phyloP scores from a whole-genome alignment of 2,113 vertebrate genomes.

The Myrmecobius fasciatus region DNA sequence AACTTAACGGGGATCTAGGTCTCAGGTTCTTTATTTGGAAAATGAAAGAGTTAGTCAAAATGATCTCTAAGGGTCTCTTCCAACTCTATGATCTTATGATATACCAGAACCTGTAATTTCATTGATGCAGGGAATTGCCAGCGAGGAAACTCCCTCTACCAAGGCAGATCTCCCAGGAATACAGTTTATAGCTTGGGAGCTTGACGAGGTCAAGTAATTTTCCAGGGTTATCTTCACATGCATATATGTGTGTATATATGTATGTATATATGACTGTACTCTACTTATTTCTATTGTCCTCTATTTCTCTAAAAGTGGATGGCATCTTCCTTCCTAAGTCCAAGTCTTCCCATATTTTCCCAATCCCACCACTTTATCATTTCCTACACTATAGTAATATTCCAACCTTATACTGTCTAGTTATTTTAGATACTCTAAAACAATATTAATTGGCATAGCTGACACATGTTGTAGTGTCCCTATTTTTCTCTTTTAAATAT shows the following conservation, averaged over 20 bases:
- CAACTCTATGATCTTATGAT: background rate
- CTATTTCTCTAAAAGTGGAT: too few species aligned
- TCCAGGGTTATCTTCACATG: background rate
- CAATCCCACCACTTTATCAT: too few species aligned
- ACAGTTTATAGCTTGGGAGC: background rate
- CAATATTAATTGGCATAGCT: too few species aligned
- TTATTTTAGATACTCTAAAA: too few species aligned
- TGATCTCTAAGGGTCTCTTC: conserved; percentile 13
- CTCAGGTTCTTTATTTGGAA: background rate
- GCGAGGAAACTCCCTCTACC: background rate
- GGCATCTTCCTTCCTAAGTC: too few species aligned
- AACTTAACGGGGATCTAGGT: background rate
- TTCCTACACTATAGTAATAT: too few species aligned
- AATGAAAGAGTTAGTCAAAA: conserved; percentile 18
- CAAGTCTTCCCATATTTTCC: too few species aligned
- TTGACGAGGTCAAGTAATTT: background rate
- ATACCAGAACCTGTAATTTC: background rate
- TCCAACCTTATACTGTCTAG: too few species aligned
- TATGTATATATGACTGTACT: too few species aligned
- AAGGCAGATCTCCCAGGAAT: background rate
- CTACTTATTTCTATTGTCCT: too few species aligned
- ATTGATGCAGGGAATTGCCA: background rate
- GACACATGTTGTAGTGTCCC: too few species aligned
- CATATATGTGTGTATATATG: too few species aligned
- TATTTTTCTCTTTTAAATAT: background rate